Conservation (phyloP, 2,888 invertebrate species). For the Hartigia nigra region DNA sequence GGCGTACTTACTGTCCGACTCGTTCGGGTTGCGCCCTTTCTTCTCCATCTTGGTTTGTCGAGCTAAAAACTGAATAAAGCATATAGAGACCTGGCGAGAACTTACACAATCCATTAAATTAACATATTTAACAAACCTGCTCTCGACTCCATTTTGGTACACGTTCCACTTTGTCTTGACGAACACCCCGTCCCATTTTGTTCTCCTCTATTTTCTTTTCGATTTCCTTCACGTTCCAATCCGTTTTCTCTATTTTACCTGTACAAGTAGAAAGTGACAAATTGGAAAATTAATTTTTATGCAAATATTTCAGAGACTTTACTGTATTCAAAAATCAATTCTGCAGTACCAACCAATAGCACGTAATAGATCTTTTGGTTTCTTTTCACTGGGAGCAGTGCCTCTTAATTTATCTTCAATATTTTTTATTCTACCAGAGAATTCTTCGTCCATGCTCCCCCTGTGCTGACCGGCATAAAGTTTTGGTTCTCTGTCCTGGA, state of each 20-base stretch:
- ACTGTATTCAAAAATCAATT: neutral
- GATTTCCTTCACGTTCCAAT: slow-evolving; percentile 92
- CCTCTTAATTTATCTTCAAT: slow-evolving; percentile 84
- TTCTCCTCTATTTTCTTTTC: slow-evolving; percentile 89
- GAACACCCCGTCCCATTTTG: slow-evolving; percentile 73
- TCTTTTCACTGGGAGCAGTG: slow-evolving; percentile 73
- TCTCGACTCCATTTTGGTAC: slow-evolving; percentile 94
- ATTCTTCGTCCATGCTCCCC: slow-evolving; percentile 69
- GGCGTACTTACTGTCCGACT: slow-evolving; percentile 74
- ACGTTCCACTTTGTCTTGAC: slow-evolving; percentile 71
- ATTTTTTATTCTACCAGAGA: slow-evolving; percentile 75
- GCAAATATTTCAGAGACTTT: slow-evolving; percentile 8
- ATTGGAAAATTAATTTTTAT: neutral
- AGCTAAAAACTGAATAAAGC: slow-evolving; percentile 71
- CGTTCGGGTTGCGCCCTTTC: slow-evolving; percentile 72
- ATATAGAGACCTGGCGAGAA: slow-evolving; percentile 55
- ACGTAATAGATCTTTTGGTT: slow-evolving; percentile 86
- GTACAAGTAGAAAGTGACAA: slow-evolving; percentile 12
- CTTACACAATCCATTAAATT: slow-evolving; percentile 16
- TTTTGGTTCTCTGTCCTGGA: slow-evolving; percentile 66
- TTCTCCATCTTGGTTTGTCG: slow-evolving; percentile 78
- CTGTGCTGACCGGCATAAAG: slow-evolving; percentile 60
- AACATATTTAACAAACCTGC: slow-evolving; percentile 68
- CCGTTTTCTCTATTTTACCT: slow-evolving; percentile 86
- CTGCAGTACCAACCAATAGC: slow-evolving; percentile 73